Base-by-base conservation (phyloP, 1,140 invertebrate species). In the Triops cancriformis region DNA sequence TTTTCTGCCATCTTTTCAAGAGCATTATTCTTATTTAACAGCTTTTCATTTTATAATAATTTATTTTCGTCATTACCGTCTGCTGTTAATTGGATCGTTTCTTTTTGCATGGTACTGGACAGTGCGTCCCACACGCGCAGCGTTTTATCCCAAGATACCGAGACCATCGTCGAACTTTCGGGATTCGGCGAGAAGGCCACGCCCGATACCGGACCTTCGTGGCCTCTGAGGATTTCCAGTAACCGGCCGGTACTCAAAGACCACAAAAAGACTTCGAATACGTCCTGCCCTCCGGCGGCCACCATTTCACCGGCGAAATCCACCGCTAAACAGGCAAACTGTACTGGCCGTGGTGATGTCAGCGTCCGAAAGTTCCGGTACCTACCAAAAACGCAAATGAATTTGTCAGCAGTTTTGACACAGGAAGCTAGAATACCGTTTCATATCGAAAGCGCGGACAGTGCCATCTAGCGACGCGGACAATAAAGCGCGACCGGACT, bases 341-440 rank as follows among this genome's bases (percentile, higher is more conserved):
- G 97, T 0, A 93, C 93, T 0, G 94, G 92, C 80, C 89, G 87
- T 0, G 95, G 94, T 0, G 95, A 94, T 0, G 96, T 95, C 75
- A 98, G 91, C 0, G 97, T 99, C 79, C 95, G 90, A 86, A 99
- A 99, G 85, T 99, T 99, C 76, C 97, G 92, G 85, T 99, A 99
- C 79, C 93, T 93, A 82, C 76, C 85, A 81, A 79, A 76, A 26
- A 73, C 79, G 77, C 23, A 26, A 64, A 74, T 76, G 74, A 73
- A 64, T 37, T 37, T 37, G 2, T 7, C 2, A 37, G 7, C 2
- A 7, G 7, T 37, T 37, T 37, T 37, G 31, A n/a, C n/a, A n/a
- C n/a, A n/a, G n/a, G n/a, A n/a, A n/a, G n/a, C n/a, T n/a, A n/a
- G n/a, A n/a, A n/a, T n/a, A 37, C 89, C 94, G 90, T 10, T 89